Evolutionary conservation across 2,888 invertebrate genomes (phyloP).

Genomic region (Gastracanthus pulcherrimus): DNA sequence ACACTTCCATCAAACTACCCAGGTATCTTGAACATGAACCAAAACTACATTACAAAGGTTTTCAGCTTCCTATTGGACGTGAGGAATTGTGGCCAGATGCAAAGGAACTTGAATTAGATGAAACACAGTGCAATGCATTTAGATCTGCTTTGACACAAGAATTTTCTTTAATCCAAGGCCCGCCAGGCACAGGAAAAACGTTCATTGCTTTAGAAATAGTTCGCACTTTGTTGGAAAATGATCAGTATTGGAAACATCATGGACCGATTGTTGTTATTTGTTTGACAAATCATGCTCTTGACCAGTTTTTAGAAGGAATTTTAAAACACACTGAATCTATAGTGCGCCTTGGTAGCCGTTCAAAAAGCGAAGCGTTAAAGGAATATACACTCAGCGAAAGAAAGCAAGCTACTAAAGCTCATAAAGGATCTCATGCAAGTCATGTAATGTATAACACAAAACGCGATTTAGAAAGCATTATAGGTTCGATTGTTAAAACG

Average conservation of each 20-base stretch:
- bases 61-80: not conserved
- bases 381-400: not conserved
- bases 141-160: constrained; percentile 12
- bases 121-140: constrained; percentile 7
- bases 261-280: constrained; percentile 32
- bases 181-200: constrained; percentile 31
- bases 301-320: constrained; percentile 27
- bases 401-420: not conserved
- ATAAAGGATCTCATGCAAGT: not conserved
- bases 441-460: not conserved
- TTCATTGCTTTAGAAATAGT: constrained; percentile 29
- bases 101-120: not conserved
- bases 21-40: not conserved
- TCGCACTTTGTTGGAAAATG: not conserved
- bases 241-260: not conserved
- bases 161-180: constrained; percentile 25
- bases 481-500: not conserved
- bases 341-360: constrained; percentile 8
- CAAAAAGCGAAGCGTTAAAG: constrained; percentile 2
- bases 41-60: not conserved
- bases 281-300: constrained; percentile 28
- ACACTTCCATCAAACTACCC: not conserved
- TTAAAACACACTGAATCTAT: not conserved
- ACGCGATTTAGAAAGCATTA: not conserved
- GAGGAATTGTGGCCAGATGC: not conserved